phyloP scores from a whole-genome alignment of 2,888 invertebrate species.

The Cheilosia variabilis region DNA sequence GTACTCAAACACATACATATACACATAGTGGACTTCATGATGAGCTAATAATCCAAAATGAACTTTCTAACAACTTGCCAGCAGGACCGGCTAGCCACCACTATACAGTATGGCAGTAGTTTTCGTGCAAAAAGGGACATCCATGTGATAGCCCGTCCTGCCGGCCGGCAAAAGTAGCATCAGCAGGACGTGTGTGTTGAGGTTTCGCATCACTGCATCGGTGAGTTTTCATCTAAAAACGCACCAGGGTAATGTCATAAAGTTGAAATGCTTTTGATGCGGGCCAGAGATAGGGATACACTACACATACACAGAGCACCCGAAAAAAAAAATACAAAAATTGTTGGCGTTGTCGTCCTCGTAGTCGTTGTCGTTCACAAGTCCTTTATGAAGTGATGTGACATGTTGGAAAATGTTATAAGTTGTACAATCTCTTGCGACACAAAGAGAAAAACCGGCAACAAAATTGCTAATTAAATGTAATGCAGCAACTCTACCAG shows the following conservation, averaged over 20 bases:
- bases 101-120: neutral
- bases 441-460: constrained; percentile 15
- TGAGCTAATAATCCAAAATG: constrained; percentile 71
- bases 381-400: constrained; percentile 63
- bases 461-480: constrained; percentile 71
- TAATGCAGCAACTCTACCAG: constrained; percentile 28
- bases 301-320: neutral
- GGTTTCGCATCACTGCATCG: constrained; percentile 58
- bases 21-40: constrained; percentile 48
- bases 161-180: constrained; percentile 42
- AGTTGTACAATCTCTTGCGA: constrained; percentile 26
- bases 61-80: constrained; percentile 70
- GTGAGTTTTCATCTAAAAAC: constrained; percentile 68
- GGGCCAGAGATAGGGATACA: constrained; percentile 5
- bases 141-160: constrained; percentile 9
- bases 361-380: constrained; percentile 18
- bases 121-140: constrained; percentile 20
- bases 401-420: constrained; percentile 59
- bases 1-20: constrained; percentile 1
- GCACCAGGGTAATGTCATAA: constrained; percentile 71
- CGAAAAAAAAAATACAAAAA: constrained; percentile 3
- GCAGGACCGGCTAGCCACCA: constrained; percentile 15
- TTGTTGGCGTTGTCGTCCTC: neutral
- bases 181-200: constrained; percentile 32
- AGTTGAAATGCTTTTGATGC: constrained; percentile 66